Percentiles rank a stretch among this genome's conserved stretches.
phyloP scores from a whole-genome alignment of 2,797 vertebrate species.

The Clarias pachynema region DNA sequence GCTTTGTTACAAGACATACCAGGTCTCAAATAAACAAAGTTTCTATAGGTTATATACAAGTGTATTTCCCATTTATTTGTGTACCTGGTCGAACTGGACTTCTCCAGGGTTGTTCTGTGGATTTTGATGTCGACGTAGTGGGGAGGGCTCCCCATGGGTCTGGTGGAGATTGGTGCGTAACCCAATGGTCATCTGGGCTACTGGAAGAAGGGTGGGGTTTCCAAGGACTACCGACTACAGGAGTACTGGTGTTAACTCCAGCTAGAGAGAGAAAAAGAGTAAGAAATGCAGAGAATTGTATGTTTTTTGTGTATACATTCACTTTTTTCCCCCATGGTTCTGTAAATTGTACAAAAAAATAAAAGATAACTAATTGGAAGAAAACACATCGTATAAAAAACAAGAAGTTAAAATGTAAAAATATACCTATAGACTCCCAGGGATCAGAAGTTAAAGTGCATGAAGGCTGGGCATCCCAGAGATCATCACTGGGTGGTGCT shows the following conservation, averaged over 20 bases:
- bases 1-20: constrained; percentile 51
- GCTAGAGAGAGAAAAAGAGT: constrained; percentile 35
- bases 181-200: constrained; percentile 69
- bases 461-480: constrained; percentile 75
- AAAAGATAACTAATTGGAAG: no score
- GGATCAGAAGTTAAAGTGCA: constrained; percentile 67
- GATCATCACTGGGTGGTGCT: constrained; percentile 72
- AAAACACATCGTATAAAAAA: no score
- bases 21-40: background rate
- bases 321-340: no score
- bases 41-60: background rate
- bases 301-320: no score
- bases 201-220: constrained; percentile 59
- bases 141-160: constrained; percentile 69
- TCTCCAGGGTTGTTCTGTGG: constrained; percentile 66
- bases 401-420: background rate
- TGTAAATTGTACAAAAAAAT: no score
- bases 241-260: constrained; percentile 65
- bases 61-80: background rate
- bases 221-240: constrained; percentile 71
- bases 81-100: constrained; percentile 65
- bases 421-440: constrained; percentile 77
- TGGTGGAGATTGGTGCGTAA: constrained; percentile 56
- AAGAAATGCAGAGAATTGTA: background rate
- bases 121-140: constrained; percentile 53